Percentiles rank a stretch among this genome's conserved stretches.
phyloP scores from a whole-genome alignment of 2,797 vertebrate genomes.

The Squalus acanthias region DNA sequence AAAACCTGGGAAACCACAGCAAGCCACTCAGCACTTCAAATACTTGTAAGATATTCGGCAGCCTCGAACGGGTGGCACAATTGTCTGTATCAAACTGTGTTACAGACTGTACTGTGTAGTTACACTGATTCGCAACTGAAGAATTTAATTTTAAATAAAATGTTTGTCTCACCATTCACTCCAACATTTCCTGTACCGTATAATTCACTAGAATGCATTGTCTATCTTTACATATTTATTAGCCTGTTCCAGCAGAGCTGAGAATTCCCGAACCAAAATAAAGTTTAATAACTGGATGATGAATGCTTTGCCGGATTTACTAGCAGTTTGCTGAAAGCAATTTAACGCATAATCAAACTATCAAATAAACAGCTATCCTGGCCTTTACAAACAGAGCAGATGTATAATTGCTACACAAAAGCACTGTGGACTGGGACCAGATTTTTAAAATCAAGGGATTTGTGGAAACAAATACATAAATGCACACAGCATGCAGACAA shows the following conservation, averaged over 20 bases:
- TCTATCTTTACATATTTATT: slow-evolving; percentile 23
- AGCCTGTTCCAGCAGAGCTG: neutral
- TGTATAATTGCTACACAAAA: neutral
- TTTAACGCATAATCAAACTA: neutral
- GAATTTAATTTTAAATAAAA: neutral
- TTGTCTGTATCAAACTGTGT: neutral
- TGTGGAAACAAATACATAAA: slow-evolving; percentile 3
- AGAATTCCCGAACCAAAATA: neutral
- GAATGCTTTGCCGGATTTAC: neutral
- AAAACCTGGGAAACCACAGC: neutral
- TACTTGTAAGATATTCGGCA: neutral
- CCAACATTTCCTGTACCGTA: neutral
- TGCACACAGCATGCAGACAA: neutral
- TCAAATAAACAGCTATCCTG: neutral
- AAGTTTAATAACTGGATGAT: neutral
- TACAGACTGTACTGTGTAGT: neutral
- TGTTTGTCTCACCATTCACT: neutral
- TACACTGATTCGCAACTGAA: neutral
- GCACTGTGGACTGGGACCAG: neutral
- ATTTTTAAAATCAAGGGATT: neutral
- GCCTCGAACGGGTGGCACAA: neutral
- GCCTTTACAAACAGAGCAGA: neutral
- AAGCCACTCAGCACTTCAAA: neutral
- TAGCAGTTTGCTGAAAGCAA: neutral
- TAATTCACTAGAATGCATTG: neutral